Evolutionary conservation across 64 coral and sea anemone species (phyloP).

Genomic region (Pachyseris speciosa): DNA sequence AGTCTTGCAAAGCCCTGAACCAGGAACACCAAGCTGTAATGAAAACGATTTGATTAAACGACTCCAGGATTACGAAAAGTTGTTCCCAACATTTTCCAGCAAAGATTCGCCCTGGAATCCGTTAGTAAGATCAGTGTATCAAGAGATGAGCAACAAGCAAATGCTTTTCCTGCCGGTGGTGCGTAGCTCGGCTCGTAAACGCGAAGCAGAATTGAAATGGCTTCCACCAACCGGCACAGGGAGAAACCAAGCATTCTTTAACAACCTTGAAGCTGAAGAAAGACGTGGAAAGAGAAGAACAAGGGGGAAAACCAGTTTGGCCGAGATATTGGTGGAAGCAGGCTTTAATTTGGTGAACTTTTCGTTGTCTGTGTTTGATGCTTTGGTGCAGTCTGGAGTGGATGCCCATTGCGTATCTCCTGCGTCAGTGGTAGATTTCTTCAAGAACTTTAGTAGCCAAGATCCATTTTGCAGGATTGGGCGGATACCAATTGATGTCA

Average conservation of each 20-base stretch:
- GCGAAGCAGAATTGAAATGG: constrained; percentile 18
- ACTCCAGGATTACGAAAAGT: neutral
- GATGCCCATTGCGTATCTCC: neutral
- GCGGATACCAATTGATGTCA: constrained; percentile 2
- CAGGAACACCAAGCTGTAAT: neutral
- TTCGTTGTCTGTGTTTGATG: neutral
- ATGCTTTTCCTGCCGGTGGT: constrained; percentile 63
- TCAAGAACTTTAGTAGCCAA: neutral
- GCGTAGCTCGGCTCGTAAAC: neutral
- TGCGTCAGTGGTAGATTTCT: constrained; percentile 10
- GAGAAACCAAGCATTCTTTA: constrained; percentile 58
- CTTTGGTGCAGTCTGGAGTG: neutral
- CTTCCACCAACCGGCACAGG: constrained; percentile 71
- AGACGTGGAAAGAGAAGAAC: neutral
- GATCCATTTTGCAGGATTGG: neutral
- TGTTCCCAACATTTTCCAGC: neutral
- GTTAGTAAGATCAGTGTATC: constrained; percentile 36
- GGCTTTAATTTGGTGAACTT: neutral
- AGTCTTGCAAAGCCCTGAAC: neutral
- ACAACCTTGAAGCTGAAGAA: constrained; percentile 3
- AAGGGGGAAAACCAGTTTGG: neutral
- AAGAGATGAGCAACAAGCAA: constrained; percentile 1
- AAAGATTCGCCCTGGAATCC: neutral
- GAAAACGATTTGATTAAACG: neutral
- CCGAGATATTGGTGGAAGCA: neutral